Base-by-base conservation (phyloP, 2,113 vertebrate genomes). In the Phocoena sinus region DNA sequence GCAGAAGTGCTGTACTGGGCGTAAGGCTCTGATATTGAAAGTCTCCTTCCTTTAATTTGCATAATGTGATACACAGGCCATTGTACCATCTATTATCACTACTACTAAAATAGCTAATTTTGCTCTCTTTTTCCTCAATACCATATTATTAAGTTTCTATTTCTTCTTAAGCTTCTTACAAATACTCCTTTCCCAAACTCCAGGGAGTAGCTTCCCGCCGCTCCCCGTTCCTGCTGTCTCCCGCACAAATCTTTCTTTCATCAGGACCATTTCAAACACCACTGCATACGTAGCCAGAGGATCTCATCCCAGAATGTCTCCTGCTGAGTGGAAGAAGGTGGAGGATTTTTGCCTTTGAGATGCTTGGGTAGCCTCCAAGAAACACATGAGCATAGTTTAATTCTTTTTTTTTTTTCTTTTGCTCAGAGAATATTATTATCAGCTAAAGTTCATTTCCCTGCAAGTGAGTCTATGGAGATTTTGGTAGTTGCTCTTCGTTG, bases 281-380 rank as follows among this genome's bases (percentile, higher is more conserved):
- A 9, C 1, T 3, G 2, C 2, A 0, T 31, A 2, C 0, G 0
- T 15, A 3, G 9, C 20, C 13, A 25, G 7, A 25, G 33, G 41
- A 13, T 62, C n/a, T 88, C 12, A 15, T 62, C 25, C 53, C 33
- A 31, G 14, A 76, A 65, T 44, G 4, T 20, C 56, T 47, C 23
- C 31, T 58, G 13, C 67, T 84, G 15, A 38, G 3, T 5, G 23
- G 28, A 4, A 79, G 36, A 21, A 33, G 13, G 7, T 33, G 63
- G 28, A 92, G 12, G 2, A n/a, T 26, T 70, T 70, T 76, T 68
- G 41, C 21, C 11, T 87, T 81, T 79, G 31, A n/a, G 41, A 74
- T 25, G 3, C 0, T 44, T 38, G 2, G 17, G 15, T 56, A 77
- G 26, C 21, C 26, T 86, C 33, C 25, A 23, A 60, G 50, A 13